phyloP scores from a whole-genome alignment of 2,797 vertebrate genomes.

The Darevskia nairensis region DNA sequence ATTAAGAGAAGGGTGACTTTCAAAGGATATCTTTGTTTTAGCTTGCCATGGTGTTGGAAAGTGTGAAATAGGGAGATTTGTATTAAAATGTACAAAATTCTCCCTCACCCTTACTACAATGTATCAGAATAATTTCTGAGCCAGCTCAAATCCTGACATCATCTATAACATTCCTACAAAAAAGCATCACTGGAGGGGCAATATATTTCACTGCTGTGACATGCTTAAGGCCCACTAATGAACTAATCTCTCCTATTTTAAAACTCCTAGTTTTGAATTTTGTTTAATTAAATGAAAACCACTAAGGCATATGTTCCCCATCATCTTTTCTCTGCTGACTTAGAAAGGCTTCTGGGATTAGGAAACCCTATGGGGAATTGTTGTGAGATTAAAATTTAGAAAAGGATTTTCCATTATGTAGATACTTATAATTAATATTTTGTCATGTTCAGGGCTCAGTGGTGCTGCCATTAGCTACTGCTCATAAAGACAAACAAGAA shows the following conservation, averaged over 20 bases:
- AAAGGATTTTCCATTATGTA: slow-evolving; percentile 31
- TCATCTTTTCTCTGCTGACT: slow-evolving; percentile 22
- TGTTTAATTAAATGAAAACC: background rate
- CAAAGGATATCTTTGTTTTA: too few relatives aligned
- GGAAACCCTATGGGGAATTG: slow-evolving; percentile 21
- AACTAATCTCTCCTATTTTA: background rate
- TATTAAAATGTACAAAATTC: too few relatives aligned
- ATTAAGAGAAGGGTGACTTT: too few relatives aligned
- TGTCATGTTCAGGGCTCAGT: background rate
- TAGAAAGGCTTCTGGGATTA: slow-evolving; percentile 49
- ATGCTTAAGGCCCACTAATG: background rate
- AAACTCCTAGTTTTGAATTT: background rate
- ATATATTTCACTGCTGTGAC: background rate
- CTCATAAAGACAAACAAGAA: slow-evolving; percentile 18
- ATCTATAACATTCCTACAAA: background rate
- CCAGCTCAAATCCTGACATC: too few relatives aligned
- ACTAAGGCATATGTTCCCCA: slow-evolving; percentile 4
- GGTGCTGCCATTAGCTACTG: background rate
- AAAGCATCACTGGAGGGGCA: background rate
- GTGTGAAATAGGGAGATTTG: too few relatives aligned
- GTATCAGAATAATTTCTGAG: too few relatives aligned
- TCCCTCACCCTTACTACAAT: too few relatives aligned
- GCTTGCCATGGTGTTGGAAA: too few relatives aligned
- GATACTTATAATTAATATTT: slow-evolving; percentile 8
- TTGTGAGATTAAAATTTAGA: slow-evolving; percentile 37